Base-by-base conservation (phyloP, 2,797 vertebrate genomes). In the Lutjanus campechanus region DNA sequence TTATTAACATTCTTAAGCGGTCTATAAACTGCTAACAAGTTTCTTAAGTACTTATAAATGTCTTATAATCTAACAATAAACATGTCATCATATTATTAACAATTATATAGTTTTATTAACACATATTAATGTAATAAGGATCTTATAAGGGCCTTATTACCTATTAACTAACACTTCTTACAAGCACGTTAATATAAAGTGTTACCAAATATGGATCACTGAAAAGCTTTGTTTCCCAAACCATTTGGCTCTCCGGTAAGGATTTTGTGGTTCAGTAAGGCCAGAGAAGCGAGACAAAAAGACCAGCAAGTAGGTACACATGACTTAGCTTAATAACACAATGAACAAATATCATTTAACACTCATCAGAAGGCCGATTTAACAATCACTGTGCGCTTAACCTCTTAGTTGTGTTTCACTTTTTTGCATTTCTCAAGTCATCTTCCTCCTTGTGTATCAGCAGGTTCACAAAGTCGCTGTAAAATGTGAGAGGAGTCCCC, bases 221-320 rank as follows among this genome's bases (percentile, higher is more conserved):
- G 55, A 64, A 56, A 73, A 58, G 85, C 69, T 46, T 56, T 46
- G 51, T 76, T 83, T 69, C 36, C 49, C 56, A 44, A 55, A 53
- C 17, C 22, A 17, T 68, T 66, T 81, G 71, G 75, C 51, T 64
- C 22, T 54, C 51, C 46, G 54, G 55, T 58, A 87, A 89, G 77
- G 85, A 79, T 70, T 47, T n/a, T 79, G 73, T 90, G 85, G 81
- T 91, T 82, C 67, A 73, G 71, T 91, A 93, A 94, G 91, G 90
- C 91, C 83, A 88, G 69, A 83, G 64, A 75, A 70, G 54, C 9
- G 5, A 88, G 19, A 69, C 20, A n/a, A 76, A 82, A 86, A 83
- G 53, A 79, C 29, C 59, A 84, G 76, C 51, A 76, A 61, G 53
- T 54, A 65, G 66, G 66, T 76, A 82, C 50, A 77, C 55, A 73